phyloP scores from a whole-genome alignment of 2,113 vertebrate species.

The Loxodonta africana region DNA sequence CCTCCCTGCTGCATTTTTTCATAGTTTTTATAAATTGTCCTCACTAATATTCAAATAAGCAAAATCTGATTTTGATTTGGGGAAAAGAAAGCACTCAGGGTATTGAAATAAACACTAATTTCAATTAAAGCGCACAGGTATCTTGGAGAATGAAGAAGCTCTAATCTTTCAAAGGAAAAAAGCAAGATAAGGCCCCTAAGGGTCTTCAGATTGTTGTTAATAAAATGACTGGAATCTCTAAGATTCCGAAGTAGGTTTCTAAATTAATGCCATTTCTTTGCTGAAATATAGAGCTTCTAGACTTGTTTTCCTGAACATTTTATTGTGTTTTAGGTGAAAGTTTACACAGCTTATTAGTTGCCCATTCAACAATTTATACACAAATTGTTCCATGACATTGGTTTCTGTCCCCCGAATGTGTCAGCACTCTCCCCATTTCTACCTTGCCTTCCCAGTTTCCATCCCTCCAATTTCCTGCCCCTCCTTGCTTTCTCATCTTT shows the following conservation, averaged over 20 bases:
- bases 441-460: no score
- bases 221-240: neutral
- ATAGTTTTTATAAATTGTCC: slow-evolving; percentile 17
- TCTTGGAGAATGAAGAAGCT: neutral
- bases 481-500: no score
- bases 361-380: no score
- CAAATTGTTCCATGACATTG: no score
- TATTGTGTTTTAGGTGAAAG: no score
- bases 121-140: neutral
- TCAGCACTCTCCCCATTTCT: no score
- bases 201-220: neutral
- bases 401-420: no score
- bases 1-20: neutral
- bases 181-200: neutral
- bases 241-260: neutral
- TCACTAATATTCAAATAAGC: neutral
- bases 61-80: slow-evolving; percentile 23
- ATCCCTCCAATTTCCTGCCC: no score
- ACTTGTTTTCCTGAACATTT: neutral
- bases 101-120: slow-evolving; percentile 7
- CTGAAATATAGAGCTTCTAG: neutral
- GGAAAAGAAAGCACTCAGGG: neutral
- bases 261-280: neutral
- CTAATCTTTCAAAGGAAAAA: neutral
- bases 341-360: no score